phyloP scores from a whole-genome alignment of 2,888 invertebrate species.

The Xylota sylvarum region DNA sequence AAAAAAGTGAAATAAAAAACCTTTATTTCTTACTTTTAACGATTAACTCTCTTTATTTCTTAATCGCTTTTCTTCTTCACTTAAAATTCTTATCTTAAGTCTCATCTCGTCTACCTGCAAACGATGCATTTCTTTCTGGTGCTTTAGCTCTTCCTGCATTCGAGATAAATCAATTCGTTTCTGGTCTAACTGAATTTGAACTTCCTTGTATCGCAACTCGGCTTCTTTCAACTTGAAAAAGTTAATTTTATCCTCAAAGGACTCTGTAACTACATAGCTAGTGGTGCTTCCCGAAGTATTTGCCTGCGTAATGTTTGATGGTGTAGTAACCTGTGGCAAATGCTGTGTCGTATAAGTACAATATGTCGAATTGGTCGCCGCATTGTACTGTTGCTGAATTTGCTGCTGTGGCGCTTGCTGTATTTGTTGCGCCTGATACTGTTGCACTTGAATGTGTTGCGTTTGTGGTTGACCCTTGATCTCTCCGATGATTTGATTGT shows the following conservation, averaged over 20 bases:
- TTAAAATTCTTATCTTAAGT: conserved; percentile 83
- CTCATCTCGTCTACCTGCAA: conserved; percentile 83
- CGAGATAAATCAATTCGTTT: conserved; percentile 83
- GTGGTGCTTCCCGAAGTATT: conserved; percentile 21
- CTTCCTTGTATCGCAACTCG: conserved; percentile 83
- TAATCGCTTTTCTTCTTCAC: conserved; percentile 82
- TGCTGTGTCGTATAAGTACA: conserved; percentile 77
- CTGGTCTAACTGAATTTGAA: conserved; percentile 82
- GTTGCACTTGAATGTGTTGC: conserved; percentile 83
- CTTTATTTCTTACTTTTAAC: background rate
- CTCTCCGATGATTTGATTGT: conserved; percentile 83
- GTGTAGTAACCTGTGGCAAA: conserved; percentile 35
- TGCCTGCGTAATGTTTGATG: conserved; percentile 46
- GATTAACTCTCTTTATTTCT: conserved; percentile 78
- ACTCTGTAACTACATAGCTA: conserved; percentile 58
- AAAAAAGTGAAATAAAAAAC: background rate
- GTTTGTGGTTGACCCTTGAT: conserved; percentile 83
- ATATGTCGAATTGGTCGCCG: conserved; percentile 78
- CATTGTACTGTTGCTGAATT: conserved; percentile 78
- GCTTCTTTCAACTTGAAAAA: conserved; percentile 83
- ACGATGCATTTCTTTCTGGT: conserved; percentile 83
- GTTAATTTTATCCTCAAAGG: conserved; percentile 82
- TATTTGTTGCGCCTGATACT: conserved; percentile 80
- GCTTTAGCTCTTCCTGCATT: conserved; percentile 83
- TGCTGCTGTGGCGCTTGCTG: conserved; percentile 76